Conservation (phyloP, 2,797 vertebrate genomes). For the Phaenicophaeus curvirostris region DNA sequence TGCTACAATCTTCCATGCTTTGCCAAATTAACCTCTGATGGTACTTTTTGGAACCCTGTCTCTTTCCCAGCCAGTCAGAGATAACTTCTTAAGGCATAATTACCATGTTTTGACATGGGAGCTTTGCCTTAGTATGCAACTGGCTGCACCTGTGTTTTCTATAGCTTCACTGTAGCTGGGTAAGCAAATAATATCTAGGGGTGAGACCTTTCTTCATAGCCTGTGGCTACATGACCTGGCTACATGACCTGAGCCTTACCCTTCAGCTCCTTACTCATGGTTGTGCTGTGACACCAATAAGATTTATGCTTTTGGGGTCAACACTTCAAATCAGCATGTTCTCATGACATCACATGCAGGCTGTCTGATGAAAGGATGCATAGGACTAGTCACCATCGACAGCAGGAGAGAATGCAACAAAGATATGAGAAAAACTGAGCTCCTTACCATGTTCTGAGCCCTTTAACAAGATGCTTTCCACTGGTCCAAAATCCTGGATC, state of each 20-base stretch:
- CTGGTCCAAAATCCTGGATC: not conserved
- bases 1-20: not conserved
- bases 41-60: not conserved
- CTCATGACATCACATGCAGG: conserved; percentile 29
- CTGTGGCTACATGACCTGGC: conserved; percentile 46
- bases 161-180: conserved; percentile 45
- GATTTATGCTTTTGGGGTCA: conserved; percentile 66
- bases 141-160: conserved; percentile 65
- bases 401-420: not conserved
- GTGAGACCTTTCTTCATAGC: conserved; percentile 47
- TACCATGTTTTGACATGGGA: not conserved
- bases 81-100: conserved; percentile 20
- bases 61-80: not conserved
- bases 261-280: conserved; percentile 44
- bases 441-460: not conserved
- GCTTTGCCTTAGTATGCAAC: not conserved
- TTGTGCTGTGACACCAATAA: conserved; percentile 29
- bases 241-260: conserved; percentile 40
- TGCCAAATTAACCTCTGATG: not conserved
- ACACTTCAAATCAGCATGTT: not conserved
- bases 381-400: not conserved
- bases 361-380: conserved; percentile 30
- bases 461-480: not conserved
- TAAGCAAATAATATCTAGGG: conserved; percentile 30
- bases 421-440: not conserved